phyloP scores from a whole-genome alignment of 92 coral and sea anemone genomes.

The Micromussa lordhowensis region DNA sequence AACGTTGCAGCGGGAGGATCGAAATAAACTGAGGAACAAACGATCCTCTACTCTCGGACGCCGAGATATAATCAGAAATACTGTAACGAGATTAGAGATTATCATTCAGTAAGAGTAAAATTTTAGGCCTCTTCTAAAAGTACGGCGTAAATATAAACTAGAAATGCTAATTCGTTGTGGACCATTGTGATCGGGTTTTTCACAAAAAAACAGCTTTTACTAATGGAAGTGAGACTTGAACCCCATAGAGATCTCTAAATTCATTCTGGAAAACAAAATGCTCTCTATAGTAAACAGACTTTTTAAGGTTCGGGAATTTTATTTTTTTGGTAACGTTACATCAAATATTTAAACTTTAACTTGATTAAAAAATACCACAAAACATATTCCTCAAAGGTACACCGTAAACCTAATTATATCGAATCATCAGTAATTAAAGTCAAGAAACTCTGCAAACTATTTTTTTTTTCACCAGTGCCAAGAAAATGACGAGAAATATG shows the following conservation, averaged over 20 bases:
- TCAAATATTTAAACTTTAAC: not conserved
- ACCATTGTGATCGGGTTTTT: not conserved
- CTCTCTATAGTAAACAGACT: not conserved
- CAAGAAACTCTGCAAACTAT: conserved; percentile 5
- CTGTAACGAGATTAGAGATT: not conserved
- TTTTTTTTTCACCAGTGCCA: conserved; percentile 15
- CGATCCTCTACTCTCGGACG: not conserved
- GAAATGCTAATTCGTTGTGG: not conserved
- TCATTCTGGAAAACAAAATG: not conserved
- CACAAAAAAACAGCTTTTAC: not conserved
- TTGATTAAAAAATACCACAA: conserved; percentile 7
- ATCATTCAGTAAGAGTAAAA: no score
- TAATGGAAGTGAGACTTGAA: not conserved
- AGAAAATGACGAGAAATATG: conserved; percentile 8
- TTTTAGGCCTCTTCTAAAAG: no score
- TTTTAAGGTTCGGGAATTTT: not conserved
- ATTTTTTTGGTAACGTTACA: not conserved
- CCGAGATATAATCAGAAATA: not conserved
- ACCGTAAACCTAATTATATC: not conserved
- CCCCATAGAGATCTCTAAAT: not conserved
- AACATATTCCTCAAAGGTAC: not conserved
- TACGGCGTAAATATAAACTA: no score
- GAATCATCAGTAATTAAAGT: not conserved
- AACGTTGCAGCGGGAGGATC: not conserved
- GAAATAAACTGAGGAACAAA: not conserved